Evolutionary conservation across 1,140 invertebrate species (phyloP).

Genomic region (Trinorchestia longiramus): DNA sequence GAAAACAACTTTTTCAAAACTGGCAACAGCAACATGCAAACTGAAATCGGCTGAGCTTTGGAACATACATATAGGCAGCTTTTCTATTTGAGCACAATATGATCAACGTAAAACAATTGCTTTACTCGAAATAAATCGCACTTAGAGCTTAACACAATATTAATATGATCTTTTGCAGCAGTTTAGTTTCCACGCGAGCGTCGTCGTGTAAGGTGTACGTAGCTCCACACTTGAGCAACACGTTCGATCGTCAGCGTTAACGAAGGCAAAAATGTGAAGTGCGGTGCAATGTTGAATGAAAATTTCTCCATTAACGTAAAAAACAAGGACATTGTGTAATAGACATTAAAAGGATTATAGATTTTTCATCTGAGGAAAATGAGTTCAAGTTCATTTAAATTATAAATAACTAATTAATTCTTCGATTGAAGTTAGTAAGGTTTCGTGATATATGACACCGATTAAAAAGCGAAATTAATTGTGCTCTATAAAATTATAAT

Average conservation of each 20-base stretch:
- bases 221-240: not conserved
- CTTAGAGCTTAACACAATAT: too few relatives aligned
- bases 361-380: not conserved
- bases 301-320: not conserved
- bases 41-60: too few relatives aligned
- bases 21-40: too few relatives aligned
- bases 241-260: not conserved
- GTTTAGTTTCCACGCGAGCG: not conserved
- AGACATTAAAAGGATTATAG: not conserved
- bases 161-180: too few relatives aligned
- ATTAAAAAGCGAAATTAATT: not conserved
- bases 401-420: not conserved
- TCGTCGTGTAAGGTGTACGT: not conserved
- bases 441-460: not conserved
- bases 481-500: not conserved
- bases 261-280: too few relatives aligned
- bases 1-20: too few relatives aligned
- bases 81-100: too few relatives aligned
- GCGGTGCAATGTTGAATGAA: not conserved
- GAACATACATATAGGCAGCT: too few relatives aligned
- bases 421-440: not conserved
- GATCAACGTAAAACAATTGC: too few relatives aligned
- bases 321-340: not conserved
- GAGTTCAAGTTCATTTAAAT: not conserved
- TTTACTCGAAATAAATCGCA: too few relatives aligned